A percentile compares a stretch with the other conserved stretches of the same genome.
phyloP scores from a whole-genome alignment of 1,140 invertebrate genomes.

The Cydia splendana region DNA sequence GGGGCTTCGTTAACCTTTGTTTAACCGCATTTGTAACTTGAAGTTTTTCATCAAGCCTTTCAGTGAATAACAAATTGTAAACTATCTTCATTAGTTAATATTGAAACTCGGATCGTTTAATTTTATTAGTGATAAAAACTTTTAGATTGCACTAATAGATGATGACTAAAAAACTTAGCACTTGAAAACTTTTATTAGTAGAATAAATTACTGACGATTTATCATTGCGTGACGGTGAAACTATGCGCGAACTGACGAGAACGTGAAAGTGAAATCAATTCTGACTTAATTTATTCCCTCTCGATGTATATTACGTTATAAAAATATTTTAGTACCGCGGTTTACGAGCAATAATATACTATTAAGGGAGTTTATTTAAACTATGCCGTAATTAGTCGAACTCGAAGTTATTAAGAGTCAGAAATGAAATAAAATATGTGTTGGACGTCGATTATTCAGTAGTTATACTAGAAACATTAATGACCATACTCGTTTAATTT shows the following conservation, averaged over 20 bases:
- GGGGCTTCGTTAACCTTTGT: conserved; percentile 22
- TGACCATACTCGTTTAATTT: too few relatives aligned
- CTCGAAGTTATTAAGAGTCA: neutral
- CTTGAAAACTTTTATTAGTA: neutral
- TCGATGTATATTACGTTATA: conserved; percentile 39
- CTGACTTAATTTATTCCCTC: conserved; percentile 23
- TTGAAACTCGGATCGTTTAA: neutral
- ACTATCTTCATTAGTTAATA: neutral
- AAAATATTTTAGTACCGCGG: conserved; percentile 26
- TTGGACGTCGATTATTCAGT: too few relatives aligned
- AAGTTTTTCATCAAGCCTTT: neutral
- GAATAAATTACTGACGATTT: conserved; percentile 42
- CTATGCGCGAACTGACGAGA: conserved; percentile 57
- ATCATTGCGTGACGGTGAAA: conserved; percentile 46
- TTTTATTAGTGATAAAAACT: neutral
- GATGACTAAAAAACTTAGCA: neutral
- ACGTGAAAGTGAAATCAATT: conserved; percentile 66
- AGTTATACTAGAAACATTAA: too few relatives aligned
- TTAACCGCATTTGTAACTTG: conserved; percentile 10
- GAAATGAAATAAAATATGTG: too few relatives aligned
- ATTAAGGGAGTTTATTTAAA: neutral
- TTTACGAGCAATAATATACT: neutral
- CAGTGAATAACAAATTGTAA: neutral
- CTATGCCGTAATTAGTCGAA: neutral
- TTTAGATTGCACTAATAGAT: neutral